These are phyloP conservation scores for Eretmodus cyanostictus DNA, from an alignment of 2,113 vertebrate species.

Conservation along the genomic window DNA sequence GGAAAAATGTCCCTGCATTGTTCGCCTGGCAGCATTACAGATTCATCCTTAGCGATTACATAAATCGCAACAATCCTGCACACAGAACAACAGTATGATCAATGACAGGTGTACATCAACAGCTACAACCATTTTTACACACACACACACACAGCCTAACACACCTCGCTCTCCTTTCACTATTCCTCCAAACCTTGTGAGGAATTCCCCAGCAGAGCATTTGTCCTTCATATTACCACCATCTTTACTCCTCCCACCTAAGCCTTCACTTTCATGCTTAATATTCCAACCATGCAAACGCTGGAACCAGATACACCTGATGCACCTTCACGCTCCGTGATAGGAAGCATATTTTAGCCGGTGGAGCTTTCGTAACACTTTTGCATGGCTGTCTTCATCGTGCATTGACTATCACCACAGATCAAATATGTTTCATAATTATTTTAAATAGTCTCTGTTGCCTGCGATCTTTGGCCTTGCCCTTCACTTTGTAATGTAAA, in stretches of 20 bases:
- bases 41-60: conserved; percentile 49
- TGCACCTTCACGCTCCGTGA: not conserved
- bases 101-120: not conserved
- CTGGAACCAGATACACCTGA: not conserved
- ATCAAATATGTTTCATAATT: not conserved
- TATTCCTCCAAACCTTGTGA: not conserved
- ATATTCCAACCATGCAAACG: conserved; percentile 4
- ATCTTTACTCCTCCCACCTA: not conserved
- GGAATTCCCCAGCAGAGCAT: conserved; percentile 13
- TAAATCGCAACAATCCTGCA: conserved; percentile 65
- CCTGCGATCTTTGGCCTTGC: not conserved
- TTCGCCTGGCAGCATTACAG: conserved; percentile 45
- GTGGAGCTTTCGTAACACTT: not conserved
- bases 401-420: not conserved
- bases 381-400: not conserved
- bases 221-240: not conserved
- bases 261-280: not conserved
- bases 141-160: not conserved
- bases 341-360: not conserved
- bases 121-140: not conserved
- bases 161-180: not conserved
- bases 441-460: not conserved
- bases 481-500: not conserved
- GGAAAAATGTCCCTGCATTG: not conserved
- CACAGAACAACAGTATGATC: conserved; percentile 29